Evolutionary conservation across 2,113 vertebrate genomes (phyloP).

Genomic region (Benitochromis conjunctus): DNA sequence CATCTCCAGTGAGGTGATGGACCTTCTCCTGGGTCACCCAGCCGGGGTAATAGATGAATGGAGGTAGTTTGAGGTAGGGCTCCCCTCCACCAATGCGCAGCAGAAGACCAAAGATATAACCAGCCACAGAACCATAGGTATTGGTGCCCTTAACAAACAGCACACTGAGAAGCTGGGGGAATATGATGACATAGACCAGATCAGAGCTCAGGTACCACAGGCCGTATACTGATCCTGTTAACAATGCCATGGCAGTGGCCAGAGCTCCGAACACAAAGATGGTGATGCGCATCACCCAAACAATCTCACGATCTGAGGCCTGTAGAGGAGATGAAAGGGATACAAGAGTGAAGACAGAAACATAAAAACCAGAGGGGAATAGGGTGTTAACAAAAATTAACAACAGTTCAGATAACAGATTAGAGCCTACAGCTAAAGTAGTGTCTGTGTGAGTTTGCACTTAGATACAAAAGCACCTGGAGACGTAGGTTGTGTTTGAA

Average conservation of each 20-base stretch:
- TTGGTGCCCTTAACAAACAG: slow-evolving; percentile 95
- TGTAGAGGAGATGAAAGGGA: slow-evolving; percentile 59
- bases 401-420: not conserved
- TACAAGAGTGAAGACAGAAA: not conserved
- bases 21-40: slow-evolving; percentile 65
- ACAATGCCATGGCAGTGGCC: slow-evolving; percentile 92
- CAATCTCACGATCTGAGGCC: slow-evolving; percentile 93
- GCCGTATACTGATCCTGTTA: slow-evolving; percentile 91
- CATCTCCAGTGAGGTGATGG: slow-evolving; percentile 63
- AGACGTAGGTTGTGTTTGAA: not conserved
- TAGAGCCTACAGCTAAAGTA: not conserved
- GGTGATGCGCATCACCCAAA: slow-evolving; percentile 94
- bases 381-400: not conserved
- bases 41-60: slow-evolving; percentile 91
- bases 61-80: slow-evolving; percentile 88
- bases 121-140: slow-evolving; percentile 90
- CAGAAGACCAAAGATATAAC: slow-evolving; percentile 86
- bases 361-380: not conserved
- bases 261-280: slow-evolving; percentile 90
- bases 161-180: slow-evolving; percentile 93
- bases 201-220: slow-evolving; percentile 98
- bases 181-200: slow-evolving; percentile 96
- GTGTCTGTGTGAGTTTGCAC: not conserved
- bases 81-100: slow-evolving; percentile 92
- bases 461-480: not conserved